Base-by-base conservation (phyloP, 37 sponge, comb jelly and placozoan species). In the Amphimedon queenslandica region DNA sequence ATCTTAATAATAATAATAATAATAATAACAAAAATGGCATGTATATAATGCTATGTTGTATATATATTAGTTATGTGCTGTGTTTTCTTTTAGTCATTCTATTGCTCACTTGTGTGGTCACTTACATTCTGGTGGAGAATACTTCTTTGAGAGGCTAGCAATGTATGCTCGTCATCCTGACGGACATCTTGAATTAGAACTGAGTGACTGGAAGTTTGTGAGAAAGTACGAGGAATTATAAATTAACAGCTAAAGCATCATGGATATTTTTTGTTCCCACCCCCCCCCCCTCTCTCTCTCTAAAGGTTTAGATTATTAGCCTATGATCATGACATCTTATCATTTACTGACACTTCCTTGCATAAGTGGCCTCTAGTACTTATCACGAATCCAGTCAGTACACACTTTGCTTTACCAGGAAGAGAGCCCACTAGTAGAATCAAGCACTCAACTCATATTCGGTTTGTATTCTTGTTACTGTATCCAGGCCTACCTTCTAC, bases 71-170 rank as follows among this genome's bases (percentile, higher is more conserved):
- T n/a, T n/a, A n/a, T n/a, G n/a, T n/a, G n/a, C n/a, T n/a, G n/a
- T n/a, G 8, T 34, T 30, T 61, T 20, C 38, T 5, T 66, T 10
- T 40, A 77, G 78, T 1, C 60, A 81, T 1, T 72, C 85, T 35
- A 73, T 71, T 4, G 92, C 83, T 20, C 93, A 91, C 47, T 74
- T 95, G 16, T 87, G 96, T 81, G 96, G 96, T 33, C 96, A 95
- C 73, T 83, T 95, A 8, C 96, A 95, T 74, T 72, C 77, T 0
- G 37, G 87, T 8, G 80, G 73, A 2, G 83, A 77, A 27, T 2
- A 71, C 57, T 53, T 81, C 3, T 18, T 13, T 13, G 13, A 47
- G 13, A n/a, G n/a, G n/a, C 32, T 28, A 1, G 25, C 30, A 13
- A 78, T 95, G 89, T 91, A 91, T 51, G 79, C 72, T 23, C 75